phyloP scores from a whole-genome alignment of 92 coral and sea anemone species.

The Heliopora coerulea region DNA sequence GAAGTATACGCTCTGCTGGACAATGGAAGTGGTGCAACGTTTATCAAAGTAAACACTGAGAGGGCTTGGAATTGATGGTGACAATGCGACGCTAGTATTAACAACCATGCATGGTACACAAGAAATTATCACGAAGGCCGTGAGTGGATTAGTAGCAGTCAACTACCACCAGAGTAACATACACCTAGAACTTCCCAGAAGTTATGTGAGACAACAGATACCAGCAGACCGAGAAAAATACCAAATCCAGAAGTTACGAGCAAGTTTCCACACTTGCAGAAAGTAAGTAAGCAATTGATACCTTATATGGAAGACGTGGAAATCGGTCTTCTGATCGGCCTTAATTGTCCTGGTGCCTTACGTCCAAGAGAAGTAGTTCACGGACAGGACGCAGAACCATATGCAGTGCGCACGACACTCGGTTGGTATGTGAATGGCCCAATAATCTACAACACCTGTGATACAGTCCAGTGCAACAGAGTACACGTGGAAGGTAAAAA shows the following conservation, averaged over 20 bases:
- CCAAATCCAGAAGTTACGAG: conserved; percentile 7
- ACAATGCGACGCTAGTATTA: conserved; percentile 40
- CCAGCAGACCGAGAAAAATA: conserved; percentile 46
- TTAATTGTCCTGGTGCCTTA: conserved; percentile 56
- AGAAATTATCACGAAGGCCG: conserved; percentile 30
- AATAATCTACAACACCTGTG: conserved; percentile 4
- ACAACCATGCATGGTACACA: conserved; percentile 59
- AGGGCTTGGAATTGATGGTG: conserved; percentile 56
- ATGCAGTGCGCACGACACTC: conserved; percentile 6
- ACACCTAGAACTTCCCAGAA: conserved; percentile 46
- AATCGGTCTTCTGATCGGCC: conserved; percentile 54
- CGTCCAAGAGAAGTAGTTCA: conserved; percentile 52
- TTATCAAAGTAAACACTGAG: conserved; percentile 49
- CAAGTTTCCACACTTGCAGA: conserved; percentile 13
- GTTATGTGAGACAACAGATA: conserved; percentile 45
- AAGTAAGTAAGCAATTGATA: neutral
- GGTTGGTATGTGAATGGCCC: conserved; percentile 20
- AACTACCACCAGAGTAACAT: neutral
- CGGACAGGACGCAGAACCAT: neutral
- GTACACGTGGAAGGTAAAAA: conserved; percentile 14
- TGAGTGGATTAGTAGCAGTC: conserved; percentile 34
- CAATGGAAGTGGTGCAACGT: conserved; percentile 68
- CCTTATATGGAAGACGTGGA: conserved; percentile 17
- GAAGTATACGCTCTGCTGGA: conserved; percentile 60
- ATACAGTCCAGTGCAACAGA: conserved; percentile 33